These are phyloP conservation scores for Sebastes oblongus DNA, from an alignment of 2,797 vertebrate genomes.

Conservation along the genomic window DNA sequence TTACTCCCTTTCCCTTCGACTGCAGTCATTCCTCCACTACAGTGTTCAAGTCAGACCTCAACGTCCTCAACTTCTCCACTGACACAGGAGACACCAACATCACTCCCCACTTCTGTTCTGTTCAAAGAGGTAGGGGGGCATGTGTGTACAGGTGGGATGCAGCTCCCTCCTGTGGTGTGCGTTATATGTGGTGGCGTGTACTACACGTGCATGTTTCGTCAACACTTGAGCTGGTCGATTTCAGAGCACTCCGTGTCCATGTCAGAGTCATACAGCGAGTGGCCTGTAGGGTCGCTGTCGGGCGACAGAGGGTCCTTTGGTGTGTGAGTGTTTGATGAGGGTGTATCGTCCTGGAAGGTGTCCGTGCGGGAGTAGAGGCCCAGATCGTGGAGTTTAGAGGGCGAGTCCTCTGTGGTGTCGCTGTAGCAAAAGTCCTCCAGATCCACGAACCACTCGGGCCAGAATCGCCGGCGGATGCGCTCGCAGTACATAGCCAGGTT, in stretches of 20 bases:
- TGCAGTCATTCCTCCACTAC: slow-evolving; percentile 18
- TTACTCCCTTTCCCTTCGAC: background rate
- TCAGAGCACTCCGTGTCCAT: slow-evolving; percentile 97
- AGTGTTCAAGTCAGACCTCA: slow-evolving; percentile 12
- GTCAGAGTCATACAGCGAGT: slow-evolving; percentile 95
- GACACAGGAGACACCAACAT: slow-evolving; percentile 8
- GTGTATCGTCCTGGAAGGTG: slow-evolving; percentile 90
- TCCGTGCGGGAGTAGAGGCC: slow-evolving; percentile 94
- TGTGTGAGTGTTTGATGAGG: slow-evolving; percentile 84
- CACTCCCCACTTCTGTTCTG: slow-evolving; percentile 14
- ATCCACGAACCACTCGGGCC: slow-evolving; percentile 97
- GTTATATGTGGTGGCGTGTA: background rate
- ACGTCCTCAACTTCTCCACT: background rate
- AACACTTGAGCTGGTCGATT: slow-evolving; percentile 89
- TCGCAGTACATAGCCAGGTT: slow-evolving; percentile 99
- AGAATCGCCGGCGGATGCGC: slow-evolving; percentile 95
- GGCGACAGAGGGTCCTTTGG: slow-evolving; percentile 79
- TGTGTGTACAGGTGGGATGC: slow-evolving; percentile 20
- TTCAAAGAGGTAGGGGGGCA: slow-evolving; percentile 33
- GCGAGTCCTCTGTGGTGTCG: slow-evolving; percentile 86
- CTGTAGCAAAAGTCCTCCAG: slow-evolving; percentile 89
- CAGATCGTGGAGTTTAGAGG: slow-evolving; percentile 88
- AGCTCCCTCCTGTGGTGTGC: slow-evolving; percentile 31
- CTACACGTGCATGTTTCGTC: slow-evolving; percentile 41
- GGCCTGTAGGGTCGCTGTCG: slow-evolving; percentile 93